phyloP scores from a whole-genome alignment of 2,113 vertebrate genomes.

The Zapus hudsonius region DNA sequence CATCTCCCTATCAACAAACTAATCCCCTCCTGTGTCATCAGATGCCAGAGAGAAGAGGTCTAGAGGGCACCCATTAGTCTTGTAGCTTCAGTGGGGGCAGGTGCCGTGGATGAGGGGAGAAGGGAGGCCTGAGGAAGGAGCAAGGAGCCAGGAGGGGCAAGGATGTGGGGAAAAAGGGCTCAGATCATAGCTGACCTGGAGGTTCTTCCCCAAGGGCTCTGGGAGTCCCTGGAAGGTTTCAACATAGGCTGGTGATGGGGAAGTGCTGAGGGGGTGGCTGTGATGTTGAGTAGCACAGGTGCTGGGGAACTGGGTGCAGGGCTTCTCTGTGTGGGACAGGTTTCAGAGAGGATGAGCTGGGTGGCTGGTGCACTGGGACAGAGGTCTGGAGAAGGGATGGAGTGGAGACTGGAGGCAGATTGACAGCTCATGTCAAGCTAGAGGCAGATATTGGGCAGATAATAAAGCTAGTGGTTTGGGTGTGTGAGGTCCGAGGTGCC shows the following conservation, averaged over 20 bases:
- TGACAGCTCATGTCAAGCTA: neutral
- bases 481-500: neutral
- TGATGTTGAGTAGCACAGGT: accelerated
- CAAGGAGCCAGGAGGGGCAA: neutral
- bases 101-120: neutral
- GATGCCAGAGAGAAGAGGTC: neutral
- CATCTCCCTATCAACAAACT: neutral
- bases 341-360: neutral
- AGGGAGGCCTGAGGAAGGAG: neutral
- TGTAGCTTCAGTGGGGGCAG: neutral
- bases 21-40: neutral
- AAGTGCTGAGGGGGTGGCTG: neutral
- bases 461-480: accelerated
- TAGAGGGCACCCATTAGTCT: neutral
- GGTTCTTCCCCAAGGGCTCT: neutral
- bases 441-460: neutral
- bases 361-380: neutral
- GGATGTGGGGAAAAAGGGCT: neutral
- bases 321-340: neutral
- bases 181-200: neutral
- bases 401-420: neutral
- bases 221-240: neutral
- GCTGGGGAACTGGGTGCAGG: neutral
- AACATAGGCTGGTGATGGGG: neutral
- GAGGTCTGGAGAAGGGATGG: neutral